Conservation (phyloP, 2,888 invertebrate species). For the Aricia artaxerxes region DNA sequence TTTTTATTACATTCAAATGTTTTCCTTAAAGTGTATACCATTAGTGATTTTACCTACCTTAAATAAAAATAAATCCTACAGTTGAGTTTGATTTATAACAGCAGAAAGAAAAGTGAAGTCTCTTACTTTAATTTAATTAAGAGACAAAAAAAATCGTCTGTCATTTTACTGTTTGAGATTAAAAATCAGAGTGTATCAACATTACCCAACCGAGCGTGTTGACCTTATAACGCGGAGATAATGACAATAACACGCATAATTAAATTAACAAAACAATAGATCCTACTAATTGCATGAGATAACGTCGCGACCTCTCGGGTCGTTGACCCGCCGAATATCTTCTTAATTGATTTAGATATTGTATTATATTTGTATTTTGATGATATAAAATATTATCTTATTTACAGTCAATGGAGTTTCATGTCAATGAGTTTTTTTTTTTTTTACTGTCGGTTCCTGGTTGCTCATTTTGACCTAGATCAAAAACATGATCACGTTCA, state of each 20-base stretch:
- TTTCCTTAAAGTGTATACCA: too few species aligned
- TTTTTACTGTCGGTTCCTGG: too few species aligned
- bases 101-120: too few species aligned
- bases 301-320: neutral
- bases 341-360: slow-evolving; percentile 14
- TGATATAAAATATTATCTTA: too few species aligned
- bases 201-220: neutral
- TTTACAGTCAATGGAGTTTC: neutral
- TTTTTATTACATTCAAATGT: too few species aligned
- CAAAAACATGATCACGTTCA: too few species aligned
- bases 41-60: too few species aligned
- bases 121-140: too few species aligned
- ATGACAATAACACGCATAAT: slow-evolving; percentile 9
- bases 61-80: neutral
- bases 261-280: slow-evolving; percentile 16
- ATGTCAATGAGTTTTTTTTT: too few species aligned
- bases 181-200: neutral
- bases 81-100: too few species aligned
- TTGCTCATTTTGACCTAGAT: too few species aligned
- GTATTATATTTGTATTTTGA: neutral
- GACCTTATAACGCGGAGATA: slow-evolving; percentile 2
- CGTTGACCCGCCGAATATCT: slow-evolving; percentile 5
- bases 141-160: neutral
- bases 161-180: neutral
- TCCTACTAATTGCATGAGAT: slow-evolving; percentile 3